Percentiles rank a stretch among this genome's conserved stretches.
phyloP scores from a whole-genome alignment of 1,140 invertebrate genomes.

The Phthorimaea operculella region DNA sequence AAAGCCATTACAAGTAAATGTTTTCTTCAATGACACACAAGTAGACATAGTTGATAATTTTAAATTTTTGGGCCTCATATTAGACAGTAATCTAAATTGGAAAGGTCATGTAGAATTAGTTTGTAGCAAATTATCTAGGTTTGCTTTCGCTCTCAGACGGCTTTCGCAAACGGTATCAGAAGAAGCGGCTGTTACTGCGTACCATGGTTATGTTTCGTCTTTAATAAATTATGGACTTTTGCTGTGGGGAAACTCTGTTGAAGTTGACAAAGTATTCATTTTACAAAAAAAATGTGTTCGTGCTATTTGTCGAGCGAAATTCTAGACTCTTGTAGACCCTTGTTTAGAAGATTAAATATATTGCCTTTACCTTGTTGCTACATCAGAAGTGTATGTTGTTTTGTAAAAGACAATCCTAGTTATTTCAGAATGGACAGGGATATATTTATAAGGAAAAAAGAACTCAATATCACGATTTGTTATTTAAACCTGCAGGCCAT shows the following conservation, averaged over 20 bases:
- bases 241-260: neutral
- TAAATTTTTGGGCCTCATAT: conserved; percentile 1
- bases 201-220: neutral
- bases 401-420: neutral
- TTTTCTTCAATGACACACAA: neutral
- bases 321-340: neutral
- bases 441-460: no score
- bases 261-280: neutral
- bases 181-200: neutral
- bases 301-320: neutral
- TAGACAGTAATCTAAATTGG: conserved; percentile 1
- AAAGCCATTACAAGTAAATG: neutral
- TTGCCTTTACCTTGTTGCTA: neutral
- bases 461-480: no score
- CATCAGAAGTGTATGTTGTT: neutral
- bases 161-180: neutral
- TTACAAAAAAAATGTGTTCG: neutral
- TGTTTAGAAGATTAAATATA: neutral
- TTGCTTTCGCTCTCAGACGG: neutral
- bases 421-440: neutral
- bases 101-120: conserved; percentile 1
- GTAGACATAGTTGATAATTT: neutral
- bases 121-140: conserved; percentile 1
- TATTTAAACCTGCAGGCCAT: no score
- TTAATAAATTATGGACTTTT: neutral